phyloP scores from a whole-genome alignment of 2,797 vertebrate species.

The Hypotaenidia philippensis region DNA sequence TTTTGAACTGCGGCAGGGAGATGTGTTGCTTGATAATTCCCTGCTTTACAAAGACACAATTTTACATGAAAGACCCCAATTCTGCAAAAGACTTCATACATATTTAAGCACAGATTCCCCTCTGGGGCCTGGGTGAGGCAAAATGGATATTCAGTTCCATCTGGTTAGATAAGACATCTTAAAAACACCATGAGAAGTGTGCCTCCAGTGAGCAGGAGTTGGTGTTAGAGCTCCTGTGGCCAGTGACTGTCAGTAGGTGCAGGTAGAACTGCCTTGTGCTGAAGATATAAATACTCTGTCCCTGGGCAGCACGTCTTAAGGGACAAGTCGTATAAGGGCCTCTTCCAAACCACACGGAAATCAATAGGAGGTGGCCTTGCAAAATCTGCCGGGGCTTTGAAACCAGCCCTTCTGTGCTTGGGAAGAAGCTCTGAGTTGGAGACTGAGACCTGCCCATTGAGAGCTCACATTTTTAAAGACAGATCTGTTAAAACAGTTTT shows the following conservation, averaged over 20 bases:
- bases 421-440: background rate
- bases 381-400: background rate
- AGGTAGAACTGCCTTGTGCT: background rate
- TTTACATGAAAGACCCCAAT: background rate
- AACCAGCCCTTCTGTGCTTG: background rate
- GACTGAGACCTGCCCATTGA: background rate
- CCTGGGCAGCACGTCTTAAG: background rate
- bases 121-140: background rate
- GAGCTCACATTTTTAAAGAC: background rate
- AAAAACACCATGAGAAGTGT: background rate
- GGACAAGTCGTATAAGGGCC: background rate
- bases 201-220: background rate
- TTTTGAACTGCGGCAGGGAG: background rate
- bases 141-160: background rate
- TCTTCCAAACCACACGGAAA: background rate
- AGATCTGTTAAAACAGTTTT: background rate
- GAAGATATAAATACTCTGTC: background rate
- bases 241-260: background rate
- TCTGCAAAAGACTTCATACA: background rate
- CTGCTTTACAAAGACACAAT: background rate
- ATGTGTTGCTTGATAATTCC: background rate
- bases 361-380: background rate
- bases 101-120: background rate
- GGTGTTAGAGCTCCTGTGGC: background rate
- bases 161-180: background rate